Percentiles rank a stretch among this genome's conserved stretches.
phyloP scores from a whole-genome alignment of 2,113 vertebrate genomes.

The Canis aureus region DNA sequence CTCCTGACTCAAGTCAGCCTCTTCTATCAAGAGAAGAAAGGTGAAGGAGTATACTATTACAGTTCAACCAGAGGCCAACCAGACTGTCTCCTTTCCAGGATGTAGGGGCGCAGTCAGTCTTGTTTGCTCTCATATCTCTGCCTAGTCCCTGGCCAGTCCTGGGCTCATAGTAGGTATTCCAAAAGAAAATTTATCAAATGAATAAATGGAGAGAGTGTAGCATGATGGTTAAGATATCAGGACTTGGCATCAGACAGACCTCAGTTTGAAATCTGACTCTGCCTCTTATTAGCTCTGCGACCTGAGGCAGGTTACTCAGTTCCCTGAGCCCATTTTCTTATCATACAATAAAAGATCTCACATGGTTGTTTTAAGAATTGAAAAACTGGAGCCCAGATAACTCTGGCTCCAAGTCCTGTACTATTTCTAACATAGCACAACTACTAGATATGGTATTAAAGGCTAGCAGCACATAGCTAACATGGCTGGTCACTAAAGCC shows the following conservation, averaged over 20 bases:
- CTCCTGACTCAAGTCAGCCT: conserved; percentile 33
- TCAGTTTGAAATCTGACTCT: conserved; percentile 68
- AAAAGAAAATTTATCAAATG: conserved; percentile 2
- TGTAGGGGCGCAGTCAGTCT: background rate
- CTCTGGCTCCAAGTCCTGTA: background rate
- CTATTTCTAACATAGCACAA: background rate
- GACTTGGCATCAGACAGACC: conserved; percentile 9
- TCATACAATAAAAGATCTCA: conserved; percentile 61
- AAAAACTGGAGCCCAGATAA: conserved; percentile 8
- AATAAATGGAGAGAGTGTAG: background rate
- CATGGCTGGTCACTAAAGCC: background rate
- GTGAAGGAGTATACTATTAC: background rate
- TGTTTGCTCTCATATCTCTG: conserved; percentile 24
- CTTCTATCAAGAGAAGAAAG: conserved; percentile 10
- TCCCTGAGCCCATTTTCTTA: conserved; percentile 41
- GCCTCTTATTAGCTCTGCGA: conserved; percentile 65
- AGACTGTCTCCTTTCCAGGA: conserved; percentile 16
- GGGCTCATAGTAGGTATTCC: background rate
- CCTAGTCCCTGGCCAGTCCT: background rate
- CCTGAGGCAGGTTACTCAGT: conserved; percentile 62
- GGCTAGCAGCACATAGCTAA: background rate
- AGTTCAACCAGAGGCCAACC: conserved; percentile 4
- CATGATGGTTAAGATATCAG: background rate
- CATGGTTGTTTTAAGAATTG: background rate
- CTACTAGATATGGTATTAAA: background rate